Conservation (phyloP, 2,888 invertebrate genomes). For the Drosophila ezoana region DNA sequence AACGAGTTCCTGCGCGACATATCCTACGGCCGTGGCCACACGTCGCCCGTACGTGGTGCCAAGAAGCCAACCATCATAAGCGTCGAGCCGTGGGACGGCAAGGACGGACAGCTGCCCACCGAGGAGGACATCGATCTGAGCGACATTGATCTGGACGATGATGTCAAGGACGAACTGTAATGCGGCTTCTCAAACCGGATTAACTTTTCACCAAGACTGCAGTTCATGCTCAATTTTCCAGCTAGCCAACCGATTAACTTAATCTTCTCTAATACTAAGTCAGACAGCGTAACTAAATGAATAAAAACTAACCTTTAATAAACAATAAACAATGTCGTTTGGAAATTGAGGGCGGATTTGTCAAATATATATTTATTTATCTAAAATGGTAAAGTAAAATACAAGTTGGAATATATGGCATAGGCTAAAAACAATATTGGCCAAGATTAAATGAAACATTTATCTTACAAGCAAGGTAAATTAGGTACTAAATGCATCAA, state of each 20-base stretch:
- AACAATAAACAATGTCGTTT: no score
- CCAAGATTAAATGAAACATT: background rate
- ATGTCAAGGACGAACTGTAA: conserved; percentile 84
- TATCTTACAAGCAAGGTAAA: background rate
- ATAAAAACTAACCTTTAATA: background rate
- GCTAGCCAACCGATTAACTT: conserved; percentile 11
- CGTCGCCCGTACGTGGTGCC: conserved; percentile 93
- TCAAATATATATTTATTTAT: conserved; percentile 7
- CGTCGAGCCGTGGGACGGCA: conserved; percentile 96
- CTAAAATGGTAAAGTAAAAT: conserved; percentile 6
- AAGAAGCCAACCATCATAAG: conserved; percentile 90
- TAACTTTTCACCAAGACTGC: conserved; percentile 38
- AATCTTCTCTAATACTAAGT: conserved; percentile 18
- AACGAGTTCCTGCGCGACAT: conserved; percentile 97
- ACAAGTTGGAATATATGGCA: conserved; percentile 1
- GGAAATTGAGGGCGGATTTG: background rate
- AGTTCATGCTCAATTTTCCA: conserved; percentile 37
- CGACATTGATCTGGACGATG: conserved; percentile 93
- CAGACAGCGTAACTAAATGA: conserved; percentile 53
- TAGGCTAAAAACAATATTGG: conserved; percentile 1
- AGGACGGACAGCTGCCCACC: conserved; percentile 93
- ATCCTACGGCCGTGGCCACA: conserved; percentile 96
- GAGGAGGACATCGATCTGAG: conserved; percentile 95
- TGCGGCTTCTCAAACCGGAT: background rate
- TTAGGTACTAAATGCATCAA: conserved; percentile 36